Evolutionary conservation across 2,888 invertebrate species (phyloP).

Genomic region (Siphlonurus alternatus): DNA sequence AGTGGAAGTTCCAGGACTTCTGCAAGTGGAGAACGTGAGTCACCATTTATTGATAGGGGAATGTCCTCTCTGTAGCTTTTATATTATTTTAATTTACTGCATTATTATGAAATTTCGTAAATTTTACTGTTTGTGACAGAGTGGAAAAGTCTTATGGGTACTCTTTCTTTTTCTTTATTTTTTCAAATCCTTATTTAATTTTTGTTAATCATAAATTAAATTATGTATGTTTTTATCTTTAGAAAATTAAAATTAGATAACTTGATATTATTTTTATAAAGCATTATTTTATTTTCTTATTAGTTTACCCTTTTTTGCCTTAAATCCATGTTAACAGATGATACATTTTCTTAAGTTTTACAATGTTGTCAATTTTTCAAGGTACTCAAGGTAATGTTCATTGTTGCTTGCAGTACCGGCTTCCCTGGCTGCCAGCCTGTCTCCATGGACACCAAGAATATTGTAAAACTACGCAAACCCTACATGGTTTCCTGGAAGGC

Average conservation of each 20-base stretch:
- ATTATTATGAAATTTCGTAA: neutral
- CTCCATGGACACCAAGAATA: constrained; percentile 78
- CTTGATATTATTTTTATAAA: no score
- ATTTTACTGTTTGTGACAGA: neutral
- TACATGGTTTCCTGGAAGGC: constrained; percentile 99
- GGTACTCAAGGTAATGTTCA: constrained; percentile 1
- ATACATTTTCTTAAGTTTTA: no score
- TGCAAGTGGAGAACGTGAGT: constrained; percentile 54
- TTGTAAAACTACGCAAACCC: constrained; percentile 60
- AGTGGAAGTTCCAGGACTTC: constrained; percentile 56
- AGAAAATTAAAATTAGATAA: no score
- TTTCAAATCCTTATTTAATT: constrained; percentile 5
- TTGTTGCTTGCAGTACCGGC: constrained; percentile 33
- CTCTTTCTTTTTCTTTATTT: constrained; percentile 6
- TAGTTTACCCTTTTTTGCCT: no score
- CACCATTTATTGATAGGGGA: neutral
- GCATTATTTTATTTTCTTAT: no score
- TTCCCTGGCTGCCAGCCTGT: constrained; percentile 98
- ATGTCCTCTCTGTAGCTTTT: neutral
- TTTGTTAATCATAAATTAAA: constrained; percentile 1
- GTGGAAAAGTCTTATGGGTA: neutral
- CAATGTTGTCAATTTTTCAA: neutral
- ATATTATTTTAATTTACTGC: neutral
- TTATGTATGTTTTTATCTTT: neutral
- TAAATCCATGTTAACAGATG: no score